These are phyloP conservation scores for Isichthys henryi DNA, from an alignment of 2,113 vertebrate genomes.

Conservation along the genomic window DNA sequence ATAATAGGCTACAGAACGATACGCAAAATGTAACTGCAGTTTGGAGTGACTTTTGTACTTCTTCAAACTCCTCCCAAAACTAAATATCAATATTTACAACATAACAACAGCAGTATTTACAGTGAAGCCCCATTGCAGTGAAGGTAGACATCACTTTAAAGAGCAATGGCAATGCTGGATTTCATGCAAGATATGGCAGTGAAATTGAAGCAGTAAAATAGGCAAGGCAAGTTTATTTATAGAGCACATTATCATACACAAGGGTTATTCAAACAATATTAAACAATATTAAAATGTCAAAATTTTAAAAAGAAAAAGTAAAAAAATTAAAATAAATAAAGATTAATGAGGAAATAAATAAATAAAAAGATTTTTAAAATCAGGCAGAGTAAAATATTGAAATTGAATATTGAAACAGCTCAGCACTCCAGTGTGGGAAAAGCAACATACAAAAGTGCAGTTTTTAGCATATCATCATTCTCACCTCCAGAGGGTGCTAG, in stretches of 20 bases:
- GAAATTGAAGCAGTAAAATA: not conserved
- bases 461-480: not conserved
- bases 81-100: not conserved
- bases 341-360: no score
- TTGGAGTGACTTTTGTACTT: not conserved
- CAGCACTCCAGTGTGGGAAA: no score
- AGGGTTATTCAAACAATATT: no score
- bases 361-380: no score
- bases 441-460: no score
- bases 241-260: no score
- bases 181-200: not conserved
- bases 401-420: no score
- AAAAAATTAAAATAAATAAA: no score
- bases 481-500: not conserved
- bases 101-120: not conserved
- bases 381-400: no score
- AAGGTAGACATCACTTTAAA: not conserved
- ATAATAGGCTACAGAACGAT: not conserved
- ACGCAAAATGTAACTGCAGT: not conserved
- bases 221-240: no score
- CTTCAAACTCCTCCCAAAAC: not conserved
- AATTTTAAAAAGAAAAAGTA: no score
- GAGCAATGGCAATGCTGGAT: not conserved
- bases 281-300: no score
- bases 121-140: not conserved